Percentiles rank a stretch among this genome's conserved stretches.
phyloP scores from a whole-genome alignment of 2,797 vertebrate genomes.

The Chaetophractus vellerosus region DNA sequence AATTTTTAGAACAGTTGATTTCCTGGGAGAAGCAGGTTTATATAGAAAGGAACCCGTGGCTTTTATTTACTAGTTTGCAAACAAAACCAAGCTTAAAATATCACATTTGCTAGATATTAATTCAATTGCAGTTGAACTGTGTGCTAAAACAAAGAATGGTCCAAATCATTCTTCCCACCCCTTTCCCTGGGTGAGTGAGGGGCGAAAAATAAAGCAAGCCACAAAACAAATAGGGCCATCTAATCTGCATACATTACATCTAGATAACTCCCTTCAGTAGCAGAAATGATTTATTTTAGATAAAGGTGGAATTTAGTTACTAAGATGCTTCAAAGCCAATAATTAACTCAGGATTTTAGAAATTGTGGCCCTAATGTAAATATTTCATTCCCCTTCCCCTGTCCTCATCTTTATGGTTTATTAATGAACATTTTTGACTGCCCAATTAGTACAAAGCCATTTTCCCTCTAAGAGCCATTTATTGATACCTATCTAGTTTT shows the following conservation, averaged over 20 bases:
- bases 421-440: not conserved
- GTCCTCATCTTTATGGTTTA: not conserved
- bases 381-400: too few relatives aligned
- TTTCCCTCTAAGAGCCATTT: not conserved
- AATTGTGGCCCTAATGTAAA: not conserved
- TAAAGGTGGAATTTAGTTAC: not conserved
- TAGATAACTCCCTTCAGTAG: not conserved
- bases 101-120: slow-evolving; percentile 18
- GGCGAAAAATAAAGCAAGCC: not conserved
- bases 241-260: not conserved
- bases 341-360: not conserved
- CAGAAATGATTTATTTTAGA: not conserved
- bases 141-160: not conserved
- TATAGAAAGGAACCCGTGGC: slow-evolving; percentile 1
- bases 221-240: not conserved
- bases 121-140: slow-evolving; percentile 27
- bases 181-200: not conserved
- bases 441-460: not conserved
- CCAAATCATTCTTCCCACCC: not conserved
- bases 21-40: not conserved
- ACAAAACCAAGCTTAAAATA: slow-evolving; percentile 11
- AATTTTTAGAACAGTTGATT: slow-evolving; percentile 8
- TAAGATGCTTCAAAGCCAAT: slow-evolving; percentile 19
- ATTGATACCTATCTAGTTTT: not conserved
- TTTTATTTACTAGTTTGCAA: slow-evolving; percentile 32